Evolutionary conservation across 2,113 vertebrate species (phyloP).

Genomic region (Rhineura floridana): DNA sequence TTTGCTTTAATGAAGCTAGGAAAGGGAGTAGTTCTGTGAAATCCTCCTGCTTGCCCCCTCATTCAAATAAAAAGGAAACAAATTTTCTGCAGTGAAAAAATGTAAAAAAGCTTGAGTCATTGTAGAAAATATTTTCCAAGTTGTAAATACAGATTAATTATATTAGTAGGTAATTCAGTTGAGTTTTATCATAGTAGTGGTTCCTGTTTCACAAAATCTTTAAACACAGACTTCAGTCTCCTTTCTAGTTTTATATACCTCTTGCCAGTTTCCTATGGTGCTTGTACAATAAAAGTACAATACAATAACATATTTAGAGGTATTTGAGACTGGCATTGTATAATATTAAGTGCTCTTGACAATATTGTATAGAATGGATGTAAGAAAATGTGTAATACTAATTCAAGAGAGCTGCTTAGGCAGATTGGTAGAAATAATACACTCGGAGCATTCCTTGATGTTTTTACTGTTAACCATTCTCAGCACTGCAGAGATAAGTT

Average conservation of each 20-base stretch:
- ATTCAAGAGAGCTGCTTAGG: background rate
- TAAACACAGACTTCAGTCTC: background rate
- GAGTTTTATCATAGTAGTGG: background rate
- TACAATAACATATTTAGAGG: background rate
- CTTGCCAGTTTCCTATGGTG: background rate
- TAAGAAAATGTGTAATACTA: background rate
- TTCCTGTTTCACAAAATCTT: background rate
- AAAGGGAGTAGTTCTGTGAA: background rate
- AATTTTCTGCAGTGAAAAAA: background rate
- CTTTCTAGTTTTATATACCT: background rate
- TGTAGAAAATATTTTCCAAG: background rate
- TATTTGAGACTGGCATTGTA: background rate
- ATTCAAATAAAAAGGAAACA: background rate
- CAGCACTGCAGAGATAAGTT: background rate
- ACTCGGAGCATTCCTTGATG: background rate
- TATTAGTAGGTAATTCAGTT: background rate
- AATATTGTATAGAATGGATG: background rate
- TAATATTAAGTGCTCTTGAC: background rate
- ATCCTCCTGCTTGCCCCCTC: no score
- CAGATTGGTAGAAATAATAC: background rate
- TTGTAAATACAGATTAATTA: constrained; percentile 17
- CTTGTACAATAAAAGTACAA: background rate
- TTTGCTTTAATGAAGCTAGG: background rate
- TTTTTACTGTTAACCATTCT: background rate
- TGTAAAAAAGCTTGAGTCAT: background rate